These are phyloP conservation scores for Nasonia vitripennis DNA, from an alignment of 1,140 invertebrate species.

Conservation along the genomic window DNA sequence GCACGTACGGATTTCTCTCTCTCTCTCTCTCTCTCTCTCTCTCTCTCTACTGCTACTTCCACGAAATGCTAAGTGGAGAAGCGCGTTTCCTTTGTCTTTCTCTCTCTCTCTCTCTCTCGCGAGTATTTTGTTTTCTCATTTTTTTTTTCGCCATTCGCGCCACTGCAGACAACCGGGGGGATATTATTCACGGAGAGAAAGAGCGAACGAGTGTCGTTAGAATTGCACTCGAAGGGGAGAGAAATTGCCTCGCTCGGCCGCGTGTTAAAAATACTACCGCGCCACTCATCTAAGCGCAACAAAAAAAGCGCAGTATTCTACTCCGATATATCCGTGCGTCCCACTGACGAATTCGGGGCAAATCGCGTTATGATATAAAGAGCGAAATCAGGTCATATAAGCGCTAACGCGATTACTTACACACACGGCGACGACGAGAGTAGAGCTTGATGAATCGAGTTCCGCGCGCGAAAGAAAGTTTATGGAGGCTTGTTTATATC, in stretches of 20 bases:
- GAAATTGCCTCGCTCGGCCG: not conserved
- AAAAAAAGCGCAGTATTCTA: not conserved
- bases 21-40: not conserved
- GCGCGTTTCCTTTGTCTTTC: not conserved
- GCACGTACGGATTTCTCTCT: conserved; percentile 40
- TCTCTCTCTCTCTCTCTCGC: no score
- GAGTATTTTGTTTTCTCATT: not conserved
- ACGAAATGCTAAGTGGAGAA: conserved; percentile 4
- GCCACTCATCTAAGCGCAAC: not conserved
- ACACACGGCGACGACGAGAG: not conserved
- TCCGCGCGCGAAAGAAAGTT: conserved; percentile 8
- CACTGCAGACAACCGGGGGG: not conserved
- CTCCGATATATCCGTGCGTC: no score
- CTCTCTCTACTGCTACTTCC: not conserved
- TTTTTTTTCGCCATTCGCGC: not conserved
- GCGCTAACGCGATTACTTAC: conserved; percentile 9
- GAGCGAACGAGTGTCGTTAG: not conserved
- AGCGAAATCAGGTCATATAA: conserved; percentile 30
- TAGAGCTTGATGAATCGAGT: conserved; percentile 37
- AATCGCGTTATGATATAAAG: not conserved
- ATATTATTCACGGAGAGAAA: not conserved
- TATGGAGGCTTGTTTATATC: not conserved
- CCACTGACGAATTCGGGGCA: not conserved
- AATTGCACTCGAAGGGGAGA: not conserved
- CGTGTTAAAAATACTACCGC: not conserved